Conservation (phyloP, 2,888 invertebrate species). For the Cantharis rustica region DNA sequence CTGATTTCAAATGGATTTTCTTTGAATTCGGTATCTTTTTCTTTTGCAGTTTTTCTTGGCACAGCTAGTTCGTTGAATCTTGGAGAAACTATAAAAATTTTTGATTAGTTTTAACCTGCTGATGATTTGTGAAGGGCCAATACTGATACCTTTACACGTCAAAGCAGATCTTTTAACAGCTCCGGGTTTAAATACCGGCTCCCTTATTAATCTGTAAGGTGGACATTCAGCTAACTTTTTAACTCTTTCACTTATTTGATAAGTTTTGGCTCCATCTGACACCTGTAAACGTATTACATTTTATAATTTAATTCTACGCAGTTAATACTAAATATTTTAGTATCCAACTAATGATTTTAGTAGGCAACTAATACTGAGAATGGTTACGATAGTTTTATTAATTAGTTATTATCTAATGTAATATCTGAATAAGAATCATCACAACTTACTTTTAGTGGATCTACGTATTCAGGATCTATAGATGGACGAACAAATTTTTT, state of each 20-base stretch:
- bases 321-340: too few species aligned
- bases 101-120: background rate
- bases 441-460: slow-evolving; percentile 21
- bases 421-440: too few species aligned
- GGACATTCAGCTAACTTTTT: slow-evolving; percentile 56
- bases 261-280: slow-evolving; percentile 53
- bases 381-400: too few species aligned
- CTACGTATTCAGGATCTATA: slow-evolving; percentile 27
- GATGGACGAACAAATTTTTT: slow-evolving; percentile 30
- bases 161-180: slow-evolving; percentile 32
- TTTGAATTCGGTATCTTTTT: slow-evolving; percentile 54
- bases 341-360: too few species aligned
- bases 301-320: background rate
- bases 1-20: slow-evolving; percentile 59
- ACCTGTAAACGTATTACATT: slow-evolving; percentile 48
- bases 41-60: slow-evolving; percentile 49
- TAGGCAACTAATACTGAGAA: too few species aligned
- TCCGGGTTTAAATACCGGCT: slow-evolving; percentile 20
- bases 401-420: too few species aligned
- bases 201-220: slow-evolving; percentile 35
- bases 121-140: background rate
- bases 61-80: slow-evolving; percentile 46
- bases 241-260: slow-evolving; percentile 54
- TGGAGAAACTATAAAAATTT: slow-evolving; percentile 41
- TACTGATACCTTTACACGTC: background rate